Conservation (phyloP, 2,797 vertebrate genomes). For the Thaleichthys pacificus region DNA sequence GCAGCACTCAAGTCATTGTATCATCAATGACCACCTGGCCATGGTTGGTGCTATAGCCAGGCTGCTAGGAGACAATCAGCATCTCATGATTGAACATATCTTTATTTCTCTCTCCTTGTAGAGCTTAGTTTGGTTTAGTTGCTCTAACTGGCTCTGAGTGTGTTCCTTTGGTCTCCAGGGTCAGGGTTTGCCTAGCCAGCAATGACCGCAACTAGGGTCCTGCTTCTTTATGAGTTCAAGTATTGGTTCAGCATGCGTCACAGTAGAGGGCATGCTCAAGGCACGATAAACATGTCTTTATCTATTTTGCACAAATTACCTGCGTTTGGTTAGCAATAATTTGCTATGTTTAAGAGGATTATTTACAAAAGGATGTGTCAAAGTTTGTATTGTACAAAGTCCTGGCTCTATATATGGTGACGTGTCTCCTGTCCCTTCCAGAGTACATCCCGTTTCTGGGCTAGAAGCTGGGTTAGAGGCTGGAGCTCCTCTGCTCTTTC, state of each 20-base stretch:
- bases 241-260: conserved; percentile 58
- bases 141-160: conserved; percentile 19
- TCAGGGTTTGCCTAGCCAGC: background rate
- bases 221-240: conserved; percentile 40
- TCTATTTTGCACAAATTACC: conserved; percentile 65
- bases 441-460: background rate
- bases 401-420: background rate
- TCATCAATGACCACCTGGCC: conserved; percentile 33
- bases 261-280: conserved; percentile 30
- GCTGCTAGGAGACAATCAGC: conserved; percentile 59
- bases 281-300: conserved; percentile 32
- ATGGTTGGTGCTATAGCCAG: conserved; percentile 35
- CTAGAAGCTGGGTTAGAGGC: no score
- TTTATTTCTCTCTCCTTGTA: conserved; percentile 17
- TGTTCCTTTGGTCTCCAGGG: background rate
- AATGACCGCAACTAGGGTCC: background rate
- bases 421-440: background rate
- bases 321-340: conserved; percentile 61
- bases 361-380: conserved; percentile 58
- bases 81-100: conserved; percentile 36
- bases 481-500: conserved; percentile 30
- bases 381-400: conserved; percentile 51
- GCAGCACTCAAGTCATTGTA: background rate
- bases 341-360: conserved; percentile 45
- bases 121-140: conserved; percentile 21